Conservation (phyloP, 1,140 invertebrate species). For the Meloidogyne exigua region DNA sequence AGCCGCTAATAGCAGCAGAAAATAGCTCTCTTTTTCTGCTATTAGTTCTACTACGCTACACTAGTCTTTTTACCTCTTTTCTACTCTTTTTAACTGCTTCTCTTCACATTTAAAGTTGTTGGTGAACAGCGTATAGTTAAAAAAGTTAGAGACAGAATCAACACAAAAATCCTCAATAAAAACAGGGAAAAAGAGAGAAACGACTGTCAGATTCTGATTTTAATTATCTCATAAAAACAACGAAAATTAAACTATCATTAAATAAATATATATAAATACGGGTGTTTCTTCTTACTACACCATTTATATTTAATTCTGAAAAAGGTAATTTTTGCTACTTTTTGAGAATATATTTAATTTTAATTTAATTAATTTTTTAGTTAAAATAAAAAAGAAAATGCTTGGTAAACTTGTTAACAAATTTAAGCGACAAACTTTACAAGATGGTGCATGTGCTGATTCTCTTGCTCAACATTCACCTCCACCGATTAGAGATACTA, state of each 20-base stretch:
- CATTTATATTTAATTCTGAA: neutral
- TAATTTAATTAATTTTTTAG: too few species aligned
- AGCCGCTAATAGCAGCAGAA: neutral
- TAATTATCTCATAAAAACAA: neutral
- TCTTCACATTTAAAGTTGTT: neutral
- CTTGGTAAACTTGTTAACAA: conserved; percentile 42
- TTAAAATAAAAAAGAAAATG: conserved; percentile 13
- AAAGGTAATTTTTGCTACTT: too few species aligned
- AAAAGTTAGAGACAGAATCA: neutral
- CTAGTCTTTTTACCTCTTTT: neutral
- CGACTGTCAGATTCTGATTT: neutral
- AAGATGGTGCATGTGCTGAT: conserved; percentile 10
- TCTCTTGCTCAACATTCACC: conserved; percentile 22
- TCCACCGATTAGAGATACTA: conserved; percentile 1
- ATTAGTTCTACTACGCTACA: neutral
- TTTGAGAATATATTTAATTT: too few species aligned
- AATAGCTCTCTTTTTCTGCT: neutral
- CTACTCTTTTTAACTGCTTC: neutral
- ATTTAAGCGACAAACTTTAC: conserved; percentile 38
- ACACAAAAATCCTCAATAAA: neutral
- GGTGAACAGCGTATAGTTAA: neutral
- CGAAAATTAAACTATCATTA: neutral
- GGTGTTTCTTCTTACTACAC: too few species aligned
- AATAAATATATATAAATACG: too few species aligned
- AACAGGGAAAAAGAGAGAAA: neutral